phyloP scores from a whole-genome alignment of 2,888 invertebrate species.

The Tanypteryx hageni region DNA sequence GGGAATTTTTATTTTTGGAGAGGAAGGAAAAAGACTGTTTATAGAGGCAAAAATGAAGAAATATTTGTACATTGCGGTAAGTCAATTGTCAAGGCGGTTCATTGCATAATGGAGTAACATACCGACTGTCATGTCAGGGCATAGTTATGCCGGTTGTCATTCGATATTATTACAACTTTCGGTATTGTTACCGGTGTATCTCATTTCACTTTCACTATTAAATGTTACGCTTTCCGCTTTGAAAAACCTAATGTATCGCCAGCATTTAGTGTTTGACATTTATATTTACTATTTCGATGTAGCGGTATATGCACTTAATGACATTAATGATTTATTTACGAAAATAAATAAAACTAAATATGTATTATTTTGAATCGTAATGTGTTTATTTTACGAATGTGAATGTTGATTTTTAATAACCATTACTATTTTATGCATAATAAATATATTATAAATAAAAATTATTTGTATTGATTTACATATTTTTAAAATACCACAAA shows the following conservation, averaged over 20 bases:
- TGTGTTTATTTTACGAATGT: too few relatives aligned
- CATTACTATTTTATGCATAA: too few relatives aligned
- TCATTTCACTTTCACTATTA: conserved; percentile 40
- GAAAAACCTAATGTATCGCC: background rate
- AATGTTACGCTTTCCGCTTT: background rate
- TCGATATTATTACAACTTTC: background rate
- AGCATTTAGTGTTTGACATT: background rate
- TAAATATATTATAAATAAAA: too few relatives aligned
- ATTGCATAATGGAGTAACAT: conserved; percentile 62
- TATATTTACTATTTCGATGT: too few relatives aligned
- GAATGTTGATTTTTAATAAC: too few relatives aligned
- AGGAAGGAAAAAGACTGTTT: conserved; percentile 81
- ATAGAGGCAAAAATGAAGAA: conserved; percentile 82
- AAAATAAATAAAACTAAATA: too few relatives aligned
- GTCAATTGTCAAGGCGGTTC: conserved; percentile 69
- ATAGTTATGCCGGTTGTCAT: conserved; percentile 63
- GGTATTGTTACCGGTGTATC: conserved; percentile 35
- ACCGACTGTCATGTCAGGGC: conserved; percentile 56
- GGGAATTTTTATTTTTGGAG: conserved; percentile 81
- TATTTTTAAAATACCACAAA: too few relatives aligned
- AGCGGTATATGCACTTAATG: too few relatives aligned
- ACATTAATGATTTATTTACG: too few relatives aligned
- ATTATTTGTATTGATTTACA: too few relatives aligned
- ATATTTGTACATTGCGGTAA: conserved; percentile 83
- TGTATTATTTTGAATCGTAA: too few relatives aligned